These are phyloP conservation scores for Tanaodytes sp. DNA, from an alignment of 2,888 invertebrate species.

Conservation along the genomic window DNA sequence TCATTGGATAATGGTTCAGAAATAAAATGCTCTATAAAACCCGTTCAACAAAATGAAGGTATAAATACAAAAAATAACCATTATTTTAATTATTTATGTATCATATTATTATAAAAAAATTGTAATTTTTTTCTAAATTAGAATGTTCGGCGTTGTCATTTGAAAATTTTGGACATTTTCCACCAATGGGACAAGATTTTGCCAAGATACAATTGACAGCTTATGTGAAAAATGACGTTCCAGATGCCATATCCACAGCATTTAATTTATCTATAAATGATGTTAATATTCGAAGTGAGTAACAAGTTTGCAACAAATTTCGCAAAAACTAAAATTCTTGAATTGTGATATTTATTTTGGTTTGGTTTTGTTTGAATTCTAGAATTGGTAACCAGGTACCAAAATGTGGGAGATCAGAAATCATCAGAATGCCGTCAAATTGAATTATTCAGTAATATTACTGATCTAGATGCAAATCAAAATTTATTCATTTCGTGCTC, in stretches of 20 bases:
- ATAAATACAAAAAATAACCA: constrained; percentile 26
- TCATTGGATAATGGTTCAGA: constrained; percentile 36
- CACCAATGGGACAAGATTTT: constrained; percentile 49
- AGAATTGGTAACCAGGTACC: constrained; percentile 65
- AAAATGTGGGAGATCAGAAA: constrained; percentile 57
- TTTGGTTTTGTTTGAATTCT: no score
- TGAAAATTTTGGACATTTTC: constrained; percentile 55
- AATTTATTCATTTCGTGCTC: constrained; percentile 65
- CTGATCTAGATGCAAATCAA: neutral
- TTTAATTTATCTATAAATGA: constrained; percentile 66
- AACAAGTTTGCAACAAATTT: neutral
- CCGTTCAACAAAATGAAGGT: constrained; percentile 60
- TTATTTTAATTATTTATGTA: neutral
- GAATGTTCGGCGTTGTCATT: constrained; percentile 63
- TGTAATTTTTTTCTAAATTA: constrained; percentile 24
- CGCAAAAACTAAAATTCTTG: neutral
- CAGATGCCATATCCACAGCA: constrained; percentile 59
- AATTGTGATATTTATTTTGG: neutral
- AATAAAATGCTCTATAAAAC: constrained; percentile 59
- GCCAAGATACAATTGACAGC: constrained; percentile 62
- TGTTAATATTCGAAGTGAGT: constrained; percentile 63
- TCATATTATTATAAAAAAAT: constrained; percentile 1
- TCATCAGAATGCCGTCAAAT: constrained; percentile 61
- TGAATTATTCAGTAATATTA: constrained; percentile 47
- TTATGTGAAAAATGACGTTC: constrained; percentile 58